phyloP scores from a whole-genome alignment of 2,113 vertebrate species.

The Chaetodon trifascialis region DNA sequence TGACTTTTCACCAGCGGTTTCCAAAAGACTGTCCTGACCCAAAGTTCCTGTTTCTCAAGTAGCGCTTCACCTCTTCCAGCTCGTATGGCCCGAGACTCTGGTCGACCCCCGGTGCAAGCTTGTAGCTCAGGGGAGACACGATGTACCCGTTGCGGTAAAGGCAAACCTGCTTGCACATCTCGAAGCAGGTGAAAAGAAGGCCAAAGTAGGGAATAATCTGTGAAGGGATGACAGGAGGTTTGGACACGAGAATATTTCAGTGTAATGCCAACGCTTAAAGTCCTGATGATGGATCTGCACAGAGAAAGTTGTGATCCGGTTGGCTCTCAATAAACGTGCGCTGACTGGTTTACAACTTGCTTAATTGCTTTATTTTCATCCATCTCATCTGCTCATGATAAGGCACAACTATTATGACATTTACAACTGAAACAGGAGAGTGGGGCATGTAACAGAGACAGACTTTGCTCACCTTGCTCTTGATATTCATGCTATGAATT shows the following conservation, averaged over 20 bases:
- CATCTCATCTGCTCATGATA: background rate
- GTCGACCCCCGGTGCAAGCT: conserved; percentile 92
- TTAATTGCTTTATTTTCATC: conserved; percentile 5
- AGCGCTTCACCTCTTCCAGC: conserved; percentile 89
- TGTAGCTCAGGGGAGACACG: conserved; percentile 93
- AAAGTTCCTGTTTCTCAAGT: conserved; percentile 87
- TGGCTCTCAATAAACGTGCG: background rate
- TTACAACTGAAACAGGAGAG: conserved; percentile 65
- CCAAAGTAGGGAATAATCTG: conserved; percentile 97
- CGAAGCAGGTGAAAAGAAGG: conserved; percentile 94
- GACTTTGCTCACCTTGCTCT: conserved; percentile 56
- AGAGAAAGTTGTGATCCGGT: background rate
- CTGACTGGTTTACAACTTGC: background rate
- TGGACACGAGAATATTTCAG: conserved; percentile 2
- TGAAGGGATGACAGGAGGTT: conserved; percentile 33
- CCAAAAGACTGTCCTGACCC: conserved; percentile 83
- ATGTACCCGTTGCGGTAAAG: conserved; percentile 96
- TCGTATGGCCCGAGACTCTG: conserved; percentile 93
- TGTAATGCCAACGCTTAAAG: background rate
- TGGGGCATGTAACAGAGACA: conserved; percentile 48
- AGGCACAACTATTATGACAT: conserved; percentile 42
- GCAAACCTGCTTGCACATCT: conserved; percentile 94
- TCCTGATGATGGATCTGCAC: too few species aligned
- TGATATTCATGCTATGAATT: conserved; percentile 51
- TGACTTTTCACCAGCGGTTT: conserved; percentile 80